These are phyloP conservation scores for Aix galericulata DNA, from an alignment of 2,113 vertebrate genomes.

Conservation along the genomic window DNA sequence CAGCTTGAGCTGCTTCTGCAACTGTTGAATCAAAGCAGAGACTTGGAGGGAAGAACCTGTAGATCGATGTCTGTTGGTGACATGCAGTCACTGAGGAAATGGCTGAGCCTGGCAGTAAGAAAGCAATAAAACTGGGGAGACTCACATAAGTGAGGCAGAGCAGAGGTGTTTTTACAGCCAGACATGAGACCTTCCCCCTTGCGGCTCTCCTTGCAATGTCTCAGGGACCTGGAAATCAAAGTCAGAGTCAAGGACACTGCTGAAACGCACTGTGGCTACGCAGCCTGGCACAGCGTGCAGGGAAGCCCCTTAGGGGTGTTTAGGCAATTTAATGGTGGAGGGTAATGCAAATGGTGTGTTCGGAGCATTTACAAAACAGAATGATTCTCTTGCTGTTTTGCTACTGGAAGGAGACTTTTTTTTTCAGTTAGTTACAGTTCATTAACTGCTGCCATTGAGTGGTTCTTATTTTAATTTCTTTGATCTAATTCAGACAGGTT, in stretches of 20 bases:
- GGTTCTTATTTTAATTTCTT: constrained; percentile 69
- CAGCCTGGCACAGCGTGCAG: background rate
- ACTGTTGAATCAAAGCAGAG: background rate
- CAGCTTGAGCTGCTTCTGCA: background rate
- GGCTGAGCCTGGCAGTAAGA: background rate
- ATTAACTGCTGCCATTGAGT: constrained; percentile 60
- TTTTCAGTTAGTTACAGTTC: constrained; percentile 54
- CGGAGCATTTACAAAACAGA: background rate
- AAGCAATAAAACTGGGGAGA: background rate
- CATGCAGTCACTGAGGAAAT: background rate
- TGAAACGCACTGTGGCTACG: background rate
- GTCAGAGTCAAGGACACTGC: background rate
- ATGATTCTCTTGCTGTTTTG: background rate
- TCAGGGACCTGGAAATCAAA: background rate
- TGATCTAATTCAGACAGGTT: constrained; percentile 60
- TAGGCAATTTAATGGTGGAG: background rate
- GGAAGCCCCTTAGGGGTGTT: background rate
- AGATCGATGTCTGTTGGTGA: background rate
- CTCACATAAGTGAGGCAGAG: background rate
- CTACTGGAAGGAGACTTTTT: background rate
- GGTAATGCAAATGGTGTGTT: background rate
- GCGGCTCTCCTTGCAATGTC: background rate
- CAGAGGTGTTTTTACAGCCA: background rate
- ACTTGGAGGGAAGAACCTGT: background rate
- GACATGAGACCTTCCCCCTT: background rate